Conservation (phyloP, 2,797 vertebrate genomes). For the Microtus obscurus region DNA sequence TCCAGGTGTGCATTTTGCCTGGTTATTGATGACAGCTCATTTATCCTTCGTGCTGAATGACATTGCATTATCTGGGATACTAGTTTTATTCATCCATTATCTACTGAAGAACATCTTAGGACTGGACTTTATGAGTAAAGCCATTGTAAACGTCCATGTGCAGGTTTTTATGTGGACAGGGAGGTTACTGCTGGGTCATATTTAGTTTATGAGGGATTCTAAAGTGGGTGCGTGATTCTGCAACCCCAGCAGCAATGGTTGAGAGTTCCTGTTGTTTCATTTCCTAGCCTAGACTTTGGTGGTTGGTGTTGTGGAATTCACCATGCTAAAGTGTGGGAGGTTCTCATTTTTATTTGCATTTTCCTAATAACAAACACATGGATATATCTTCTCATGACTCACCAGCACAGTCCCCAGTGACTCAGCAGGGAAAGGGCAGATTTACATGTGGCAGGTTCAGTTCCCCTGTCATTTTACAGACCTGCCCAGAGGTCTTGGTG, state of each 20-base stretch:
- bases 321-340: not conserved
- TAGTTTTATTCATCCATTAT: not conserved
- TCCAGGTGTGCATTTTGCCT: not conserved
- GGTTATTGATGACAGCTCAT: not conserved
- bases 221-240: not conserved
- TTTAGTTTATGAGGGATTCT: not conserved
- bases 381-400: not conserved
- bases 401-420: not conserved
- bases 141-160: not conserved
- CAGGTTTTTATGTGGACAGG: not conserved
- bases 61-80: not conserved
- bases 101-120: not conserved
- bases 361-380: not conserved
- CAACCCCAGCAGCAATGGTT: not conserved
- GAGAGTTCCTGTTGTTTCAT: not conserved
- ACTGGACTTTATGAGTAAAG: not conserved
- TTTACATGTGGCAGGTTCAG: not conserved
- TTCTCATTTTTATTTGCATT: not conserved
- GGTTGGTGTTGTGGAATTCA: not conserved
- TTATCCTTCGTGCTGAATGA: not conserved
- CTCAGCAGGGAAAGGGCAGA: not conserved
- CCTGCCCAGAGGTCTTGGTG: not conserved
- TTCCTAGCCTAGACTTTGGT: not conserved
- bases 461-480: not conserved
- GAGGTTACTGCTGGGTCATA: not conserved